Conservation (phyloP, 2,797 vertebrate genomes). For the Anolis apletophallus region DNA sequence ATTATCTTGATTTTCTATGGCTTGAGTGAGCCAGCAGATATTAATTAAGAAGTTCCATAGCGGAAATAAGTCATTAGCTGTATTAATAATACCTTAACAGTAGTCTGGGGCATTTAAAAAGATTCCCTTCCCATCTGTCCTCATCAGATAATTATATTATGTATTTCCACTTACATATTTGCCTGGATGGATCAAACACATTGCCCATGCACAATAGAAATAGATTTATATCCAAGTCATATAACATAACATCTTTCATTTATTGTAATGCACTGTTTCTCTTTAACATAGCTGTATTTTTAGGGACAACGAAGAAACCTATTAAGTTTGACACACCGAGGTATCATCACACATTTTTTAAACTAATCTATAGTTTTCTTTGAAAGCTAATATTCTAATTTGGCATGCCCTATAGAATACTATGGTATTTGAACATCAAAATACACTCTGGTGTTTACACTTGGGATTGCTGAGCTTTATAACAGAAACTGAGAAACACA, state of each 20-base stretch:
- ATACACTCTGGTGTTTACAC: slow-evolving; percentile 68
- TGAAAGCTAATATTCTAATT: slow-evolving; percentile 30
- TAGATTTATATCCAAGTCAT: background rate
- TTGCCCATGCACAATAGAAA: background rate
- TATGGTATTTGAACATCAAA: slow-evolving; percentile 82
- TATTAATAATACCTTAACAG: slow-evolving; percentile 5
- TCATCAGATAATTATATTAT: slow-evolving; percentile 44
- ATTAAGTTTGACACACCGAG: background rate
- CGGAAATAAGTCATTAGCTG: slow-evolving; percentile 58
- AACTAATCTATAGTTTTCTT: slow-evolving; percentile 34
- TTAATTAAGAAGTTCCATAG: slow-evolving; percentile 52
- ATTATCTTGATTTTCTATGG: slow-evolving; percentile 66
- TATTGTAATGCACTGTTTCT: slow-evolving; percentile 20
- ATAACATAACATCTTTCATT: background rate
- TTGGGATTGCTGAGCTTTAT: slow-evolving; percentile 73
- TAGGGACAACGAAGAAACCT: background rate
- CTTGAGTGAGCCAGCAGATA: slow-evolving; percentile 45
- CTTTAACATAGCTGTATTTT: background rate
- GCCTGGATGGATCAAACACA: slow-evolving; percentile 24
- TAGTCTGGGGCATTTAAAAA: slow-evolving; percentile 28
- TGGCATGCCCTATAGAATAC: slow-evolving; percentile 51
- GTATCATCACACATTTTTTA: slow-evolving; percentile 19
- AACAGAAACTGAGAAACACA: slow-evolving; percentile 65
- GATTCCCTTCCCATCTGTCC: background rate
- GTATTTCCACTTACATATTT: slow-evolving; percentile 20